These are phyloP conservation scores for Corythornis vintsioides DNA, from an alignment of 2,113 vertebrate species.

Conservation along the genomic window DNA sequence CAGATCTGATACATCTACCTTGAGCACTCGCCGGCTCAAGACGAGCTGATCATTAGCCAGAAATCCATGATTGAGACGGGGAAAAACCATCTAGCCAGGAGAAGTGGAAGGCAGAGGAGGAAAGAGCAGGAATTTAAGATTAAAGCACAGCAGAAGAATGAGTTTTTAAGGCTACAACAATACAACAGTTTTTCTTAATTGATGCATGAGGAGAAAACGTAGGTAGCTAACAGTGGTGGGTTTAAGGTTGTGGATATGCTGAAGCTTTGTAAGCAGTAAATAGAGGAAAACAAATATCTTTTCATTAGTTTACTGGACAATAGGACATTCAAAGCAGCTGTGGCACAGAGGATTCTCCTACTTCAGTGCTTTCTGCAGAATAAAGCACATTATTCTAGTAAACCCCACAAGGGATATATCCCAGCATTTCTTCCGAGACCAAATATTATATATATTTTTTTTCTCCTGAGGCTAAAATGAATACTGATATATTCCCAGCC, in stretches of 20 bases:
- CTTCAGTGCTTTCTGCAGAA: conserved; percentile 13
- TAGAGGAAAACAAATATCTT: neutral
- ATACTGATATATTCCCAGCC: neutral
- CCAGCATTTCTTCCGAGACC: neutral
- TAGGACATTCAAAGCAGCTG: neutral
- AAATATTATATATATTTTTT: neutral
- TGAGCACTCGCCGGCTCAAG: conserved; percentile 87
- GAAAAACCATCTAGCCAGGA: conserved; percentile 88
- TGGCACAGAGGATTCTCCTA: neutral
- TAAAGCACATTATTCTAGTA: conserved; percentile 35
- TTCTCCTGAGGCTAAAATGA: neutral
- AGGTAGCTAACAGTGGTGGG: neutral
- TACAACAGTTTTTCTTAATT: neutral
- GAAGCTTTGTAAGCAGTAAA: neutral
- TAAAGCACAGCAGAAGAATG: neutral
- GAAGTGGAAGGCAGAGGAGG: conserved; percentile 10
- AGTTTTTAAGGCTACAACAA: neutral
- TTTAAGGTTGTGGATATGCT: neutral
- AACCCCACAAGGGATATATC: neutral
- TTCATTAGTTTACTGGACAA: neutral
- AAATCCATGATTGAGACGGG: conserved; percentile 86
- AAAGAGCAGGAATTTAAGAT: conserved; percentile 32
- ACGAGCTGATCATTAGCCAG: conserved; percentile 83
- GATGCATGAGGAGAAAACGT: neutral
- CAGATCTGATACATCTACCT: conserved; percentile 80